phyloP scores from a whole-genome alignment of 2,113 vertebrate genomes.

The Leucosticte australis region DNA sequence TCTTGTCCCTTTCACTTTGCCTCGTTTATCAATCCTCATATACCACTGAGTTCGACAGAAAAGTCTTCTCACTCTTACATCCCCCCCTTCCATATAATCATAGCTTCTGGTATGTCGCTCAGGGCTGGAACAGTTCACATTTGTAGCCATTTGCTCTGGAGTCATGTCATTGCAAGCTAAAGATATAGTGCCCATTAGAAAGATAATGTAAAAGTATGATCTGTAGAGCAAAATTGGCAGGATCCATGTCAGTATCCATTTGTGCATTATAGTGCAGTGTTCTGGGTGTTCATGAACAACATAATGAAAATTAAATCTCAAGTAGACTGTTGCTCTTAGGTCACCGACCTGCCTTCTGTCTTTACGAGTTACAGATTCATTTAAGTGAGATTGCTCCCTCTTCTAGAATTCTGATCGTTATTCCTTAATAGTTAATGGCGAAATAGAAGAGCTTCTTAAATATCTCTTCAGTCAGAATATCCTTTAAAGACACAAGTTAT shows the following conservation, averaged over 20 bases:
- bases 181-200: constrained; percentile 89
- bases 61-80: constrained; percentile 94
- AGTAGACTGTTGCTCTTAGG: constrained; percentile 72
- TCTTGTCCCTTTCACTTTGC: constrained; percentile 93
- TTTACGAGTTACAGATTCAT: constrained; percentile 70
- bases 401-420: constrained; percentile 71
- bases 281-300: constrained; percentile 90
- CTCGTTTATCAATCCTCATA: constrained; percentile 92
- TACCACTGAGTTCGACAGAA: constrained; percentile 98
- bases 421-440: constrained; percentile 66
- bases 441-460: constrained; percentile 68
- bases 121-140: constrained; percentile 95
- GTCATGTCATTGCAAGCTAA: constrained; percentile 93
- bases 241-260: constrained; percentile 98
- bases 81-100: constrained; percentile 99
- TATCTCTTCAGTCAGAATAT: constrained; percentile 66
- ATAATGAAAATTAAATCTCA: constrained; percentile 89
- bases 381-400: constrained; percentile 61
- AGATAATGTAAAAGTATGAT: constrained; percentile 90
- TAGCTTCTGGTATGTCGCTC: constrained; percentile 96
- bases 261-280: constrained; percentile 98
- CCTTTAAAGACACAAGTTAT: constrained; percentile 75
- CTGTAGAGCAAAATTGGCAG: constrained; percentile 93
- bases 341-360: constrained; percentile 79
- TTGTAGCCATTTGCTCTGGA: constrained; percentile 92